phyloP scores from a whole-genome alignment of 2,888 invertebrate species.

The Mystacides longicornis region DNA sequence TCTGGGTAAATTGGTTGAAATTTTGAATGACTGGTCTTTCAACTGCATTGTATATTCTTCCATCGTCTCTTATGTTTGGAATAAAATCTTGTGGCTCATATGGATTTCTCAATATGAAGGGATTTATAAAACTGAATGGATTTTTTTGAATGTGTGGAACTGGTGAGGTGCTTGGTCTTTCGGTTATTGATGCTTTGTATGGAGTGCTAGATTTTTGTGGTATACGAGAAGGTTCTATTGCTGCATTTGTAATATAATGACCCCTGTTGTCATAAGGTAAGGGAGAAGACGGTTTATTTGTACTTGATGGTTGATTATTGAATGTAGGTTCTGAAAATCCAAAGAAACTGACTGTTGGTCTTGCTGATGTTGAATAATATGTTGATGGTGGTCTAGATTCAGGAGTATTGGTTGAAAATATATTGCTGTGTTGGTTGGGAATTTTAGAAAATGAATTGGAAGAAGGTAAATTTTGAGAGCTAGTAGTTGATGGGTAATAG shows the following conservation, averaged over 20 bases:
- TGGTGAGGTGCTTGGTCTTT: slow-evolving; percentile 29
- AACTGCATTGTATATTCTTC: slow-evolving; percentile 18
- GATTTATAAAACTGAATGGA: slow-evolving; percentile 37
- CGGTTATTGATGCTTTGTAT: slow-evolving; percentile 30
- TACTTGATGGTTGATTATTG: slow-evolving; percentile 19
- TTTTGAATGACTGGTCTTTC: not conserved
- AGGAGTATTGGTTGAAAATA: slow-evolving; percentile 14
- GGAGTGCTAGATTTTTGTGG: slow-evolving; percentile 31
- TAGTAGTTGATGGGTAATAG: slow-evolving; percentile 21
- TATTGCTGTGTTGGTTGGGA: slow-evolving; percentile 13
- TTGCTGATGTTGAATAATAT: slow-evolving; percentile 34
- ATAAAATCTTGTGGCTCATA: slow-evolving; percentile 29
- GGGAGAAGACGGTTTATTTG: slow-evolving; percentile 31
- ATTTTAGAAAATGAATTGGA: slow-evolving; percentile 15
- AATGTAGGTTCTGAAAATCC: slow-evolving; percentile 37
- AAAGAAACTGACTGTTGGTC: slow-evolving; percentile 41
- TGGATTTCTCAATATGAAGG: slow-evolving; percentile 45
- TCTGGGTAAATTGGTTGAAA: slow-evolving; percentile 9
- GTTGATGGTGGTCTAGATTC: slow-evolving; percentile 30
- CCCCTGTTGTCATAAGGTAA: slow-evolving; percentile 37
- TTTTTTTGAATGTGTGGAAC: slow-evolving; percentile 28
- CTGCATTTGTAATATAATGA: slow-evolving; percentile 33
- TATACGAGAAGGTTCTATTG: slow-evolving; percentile 29
- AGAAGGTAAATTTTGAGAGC: slow-evolving; percentile 15
- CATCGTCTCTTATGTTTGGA: slow-evolving; percentile 19